phyloP scores from a whole-genome alignment of 2,888 invertebrate species.

The Epinotia nisella region DNA sequence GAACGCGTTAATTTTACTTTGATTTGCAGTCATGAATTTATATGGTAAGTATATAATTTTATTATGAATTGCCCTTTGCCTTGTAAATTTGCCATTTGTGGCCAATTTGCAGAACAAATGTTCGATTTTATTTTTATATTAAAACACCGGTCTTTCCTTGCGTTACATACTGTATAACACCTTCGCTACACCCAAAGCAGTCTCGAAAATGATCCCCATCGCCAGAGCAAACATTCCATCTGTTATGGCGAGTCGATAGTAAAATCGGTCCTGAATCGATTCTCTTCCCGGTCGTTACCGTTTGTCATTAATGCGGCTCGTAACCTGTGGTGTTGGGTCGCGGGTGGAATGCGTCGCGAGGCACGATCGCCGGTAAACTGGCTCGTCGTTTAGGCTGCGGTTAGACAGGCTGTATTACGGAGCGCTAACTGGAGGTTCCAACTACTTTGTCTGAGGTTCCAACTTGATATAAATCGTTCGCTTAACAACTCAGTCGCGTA shows the following conservation, averaged over 20 bases:
- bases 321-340: conserved; percentile 69
- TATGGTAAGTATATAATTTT: no score
- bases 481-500: no score
- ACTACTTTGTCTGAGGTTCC: no score
- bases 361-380: conserved; percentile 71
- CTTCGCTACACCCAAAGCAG: background rate
- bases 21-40: no score
- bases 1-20: no score
- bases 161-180: background rate
- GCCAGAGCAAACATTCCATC: conserved; percentile 43
- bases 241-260: conserved; percentile 57
- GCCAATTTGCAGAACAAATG: no score
- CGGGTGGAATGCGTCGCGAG: conserved; percentile 71
- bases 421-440: background rate
- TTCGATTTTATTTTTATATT: background rate
- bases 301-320: conserved; percentile 74
- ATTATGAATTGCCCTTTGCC: no score
- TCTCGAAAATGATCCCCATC: conserved; percentile 29
- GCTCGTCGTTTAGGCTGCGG: conserved; percentile 55
- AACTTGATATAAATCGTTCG: no score
- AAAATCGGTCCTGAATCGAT: conserved; percentile 75
- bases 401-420: background rate
- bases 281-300: conserved; percentile 77
- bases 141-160: background rate
- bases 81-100: no score